Evolutionary conservation across 2,113 vertebrate species (phyloP).

Genomic region (Sapayoa aenigma): DNA sequence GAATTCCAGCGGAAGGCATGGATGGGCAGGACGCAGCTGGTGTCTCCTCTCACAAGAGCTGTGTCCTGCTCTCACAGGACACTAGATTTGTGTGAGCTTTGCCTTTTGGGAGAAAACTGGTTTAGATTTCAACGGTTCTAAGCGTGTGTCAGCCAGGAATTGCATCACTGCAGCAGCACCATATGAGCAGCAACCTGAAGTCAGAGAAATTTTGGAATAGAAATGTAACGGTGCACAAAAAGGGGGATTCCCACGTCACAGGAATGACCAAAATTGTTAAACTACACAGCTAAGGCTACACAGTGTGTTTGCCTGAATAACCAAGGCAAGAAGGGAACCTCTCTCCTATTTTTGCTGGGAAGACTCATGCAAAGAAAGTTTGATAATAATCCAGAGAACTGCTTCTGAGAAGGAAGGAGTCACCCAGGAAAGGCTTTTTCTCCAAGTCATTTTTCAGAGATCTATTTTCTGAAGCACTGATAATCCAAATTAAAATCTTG

Average conservation of each 20-base stretch:
- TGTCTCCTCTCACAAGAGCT: background rate
- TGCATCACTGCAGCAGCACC: background rate
- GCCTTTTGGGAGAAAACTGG: background rate
- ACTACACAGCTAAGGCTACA: background rate
- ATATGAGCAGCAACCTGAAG: background rate
- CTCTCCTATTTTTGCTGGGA: background rate
- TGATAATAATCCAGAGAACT: background rate
- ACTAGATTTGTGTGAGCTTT: background rate
- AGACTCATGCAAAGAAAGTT: background rate
- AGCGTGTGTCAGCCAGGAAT: background rate
- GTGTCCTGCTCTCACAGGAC: background rate
- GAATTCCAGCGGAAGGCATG: rapidly evolving
- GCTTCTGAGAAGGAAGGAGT: background rate
- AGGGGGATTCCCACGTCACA: background rate
- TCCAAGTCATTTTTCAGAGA: background rate
- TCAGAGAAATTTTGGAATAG: background rate
- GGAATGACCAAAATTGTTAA: background rate
- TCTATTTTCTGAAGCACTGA: background rate
- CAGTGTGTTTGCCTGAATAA: background rate
- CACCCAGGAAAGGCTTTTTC: background rate
- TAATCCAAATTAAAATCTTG: background rate
- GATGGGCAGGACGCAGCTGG: background rate
- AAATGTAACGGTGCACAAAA: rapidly evolving
- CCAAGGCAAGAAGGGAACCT: background rate
- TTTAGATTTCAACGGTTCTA: background rate